Percentiles rank a stretch among this genome's conserved stretches.
phyloP scores from a whole-genome alignment of 2,888 invertebrate species.

The Pedicia rivosa region DNA sequence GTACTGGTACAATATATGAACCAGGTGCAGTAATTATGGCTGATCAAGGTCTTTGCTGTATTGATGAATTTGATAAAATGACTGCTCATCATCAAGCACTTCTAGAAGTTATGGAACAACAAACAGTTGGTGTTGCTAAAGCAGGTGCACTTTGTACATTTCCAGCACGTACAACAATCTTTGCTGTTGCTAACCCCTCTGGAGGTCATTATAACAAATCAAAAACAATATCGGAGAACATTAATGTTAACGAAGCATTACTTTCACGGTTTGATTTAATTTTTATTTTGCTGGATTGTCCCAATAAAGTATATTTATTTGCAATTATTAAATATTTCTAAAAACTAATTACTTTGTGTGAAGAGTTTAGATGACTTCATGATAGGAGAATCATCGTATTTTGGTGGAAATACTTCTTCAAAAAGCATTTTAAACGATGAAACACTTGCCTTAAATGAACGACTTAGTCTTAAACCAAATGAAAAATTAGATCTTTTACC shows the following conservation, averaged over 20 bases:
- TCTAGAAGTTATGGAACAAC: conserved; percentile 90
- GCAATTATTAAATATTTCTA: too few species aligned
- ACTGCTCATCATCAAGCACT: conserved; percentile 61
- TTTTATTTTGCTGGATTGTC: conserved; percentile 76
- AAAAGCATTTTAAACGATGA: too few species aligned
- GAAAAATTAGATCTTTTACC: conserved; percentile 60
- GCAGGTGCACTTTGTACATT: conserved; percentile 73
- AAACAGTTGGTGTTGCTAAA: conserved; percentile 78
- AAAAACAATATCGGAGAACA: conserved; percentile 78
- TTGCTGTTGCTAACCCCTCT: conserved; percentile 87
- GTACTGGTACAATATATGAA: conserved; percentile 67
- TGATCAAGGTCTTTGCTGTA: conserved; percentile 79
- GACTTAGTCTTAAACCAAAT: conserved; percentile 30
- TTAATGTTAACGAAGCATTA: conserved; percentile 70
- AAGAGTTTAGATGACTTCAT: too few species aligned
- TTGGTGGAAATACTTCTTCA: too few species aligned
- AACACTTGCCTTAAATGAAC: too few species aligned
- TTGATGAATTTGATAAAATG: conserved; percentile 95
- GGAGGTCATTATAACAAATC: conserved; percentile 77
- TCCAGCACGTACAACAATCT: conserved; percentile 66
- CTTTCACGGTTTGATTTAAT: conserved; percentile 86
- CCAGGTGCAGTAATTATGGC: conserved; percentile 78
- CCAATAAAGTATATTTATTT: conserved; percentile 53
- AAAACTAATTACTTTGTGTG: too few species aligned
- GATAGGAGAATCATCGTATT: too few species aligned